Evolutionary conservation across 2,888 invertebrate species (phyloP).

Genomic region (Mycalesis mineus): DNA sequence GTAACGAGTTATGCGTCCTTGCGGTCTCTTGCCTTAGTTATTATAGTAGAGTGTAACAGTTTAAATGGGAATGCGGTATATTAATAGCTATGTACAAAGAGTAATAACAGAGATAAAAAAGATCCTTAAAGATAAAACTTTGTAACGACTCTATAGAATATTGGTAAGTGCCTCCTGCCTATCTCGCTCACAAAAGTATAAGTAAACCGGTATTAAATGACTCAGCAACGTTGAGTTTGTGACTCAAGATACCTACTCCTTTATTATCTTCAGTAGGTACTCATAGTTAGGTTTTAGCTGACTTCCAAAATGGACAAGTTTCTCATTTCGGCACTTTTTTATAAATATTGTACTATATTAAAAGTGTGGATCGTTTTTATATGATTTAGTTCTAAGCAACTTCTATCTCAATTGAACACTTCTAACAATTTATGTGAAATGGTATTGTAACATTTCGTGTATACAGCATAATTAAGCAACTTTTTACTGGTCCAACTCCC

Average conservation of each 20-base stretch:
- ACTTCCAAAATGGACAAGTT: no score
- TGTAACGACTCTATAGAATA: not conserved
- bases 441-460: no score
- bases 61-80: not conserved
- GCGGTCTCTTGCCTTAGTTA: constrained; percentile 29
- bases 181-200: not conserved
- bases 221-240: not conserved
- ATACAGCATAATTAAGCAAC: no score
- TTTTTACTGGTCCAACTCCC: no score
- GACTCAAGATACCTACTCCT: not conserved
- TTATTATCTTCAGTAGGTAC: not conserved
- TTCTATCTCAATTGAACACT: no score
- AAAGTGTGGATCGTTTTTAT: no score
- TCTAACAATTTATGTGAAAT: no score
- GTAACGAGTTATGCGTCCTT: constrained; percentile 58
- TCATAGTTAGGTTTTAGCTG: not conserved
- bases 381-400: no score
- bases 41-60: not conserved
- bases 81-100: not conserved
- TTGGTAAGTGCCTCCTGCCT: not conserved
- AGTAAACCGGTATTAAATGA: not conserved
- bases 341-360: no score
- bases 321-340: no score
- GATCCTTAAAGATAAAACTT: not conserved
- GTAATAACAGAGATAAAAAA: not conserved